Base-by-base conservation (phyloP, 2,888 invertebrate genomes). In the Trichacis sp. region DNA sequence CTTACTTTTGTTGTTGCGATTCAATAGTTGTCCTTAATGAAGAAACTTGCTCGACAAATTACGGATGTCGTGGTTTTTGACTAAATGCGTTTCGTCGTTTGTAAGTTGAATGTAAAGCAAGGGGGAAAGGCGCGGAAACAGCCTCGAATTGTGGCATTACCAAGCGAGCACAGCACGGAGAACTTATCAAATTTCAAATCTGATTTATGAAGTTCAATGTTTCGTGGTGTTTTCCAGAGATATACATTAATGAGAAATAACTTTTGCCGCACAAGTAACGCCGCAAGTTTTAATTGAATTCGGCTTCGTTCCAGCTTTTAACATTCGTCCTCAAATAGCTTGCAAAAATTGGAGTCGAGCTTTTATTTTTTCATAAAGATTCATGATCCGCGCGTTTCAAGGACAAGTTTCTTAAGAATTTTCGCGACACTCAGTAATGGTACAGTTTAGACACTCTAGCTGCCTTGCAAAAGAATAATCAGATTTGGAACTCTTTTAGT, bases 151-250 rank as follows among this genome's bases (percentile, higher is more conserved):
- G 33, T 52, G 19, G 42, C 24, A 52, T 20, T 52, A 18, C 42
- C 24, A 11, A 15, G 15, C 40, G 40, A 14, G 36, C 36, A 36
- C 14, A 51, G 19, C 42, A 19, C 51, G 1, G 43, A 1, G 42
- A 52, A 52, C 52, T 52, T 52, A 52, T 52, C 52, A 52, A n/a
- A 52, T 52, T 40, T 43, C 43, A 52, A 52, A 52, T 52, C 52
- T 43, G 52, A 52, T 52, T 52, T 52, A 52, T 52, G 52, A 17
- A 43, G 17, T 38, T 52, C 38, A 52, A 52, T 43, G 52, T 52
- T 52, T 52, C 14, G 52, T 52, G 43, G 30, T 52, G 40, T 52
- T 43, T 18, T 45, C 45, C 20, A 45, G 45, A 52, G 52, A 52
- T 52, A 52, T 24, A 52, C 43, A 43, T 52, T 42, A 52, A 52